Percentiles rank a stretch among this genome's conserved stretches.
phyloP scores from a whole-genome alignment of 2,113 vertebrate genomes.

The Dicerorhinus sumatrensis region DNA sequence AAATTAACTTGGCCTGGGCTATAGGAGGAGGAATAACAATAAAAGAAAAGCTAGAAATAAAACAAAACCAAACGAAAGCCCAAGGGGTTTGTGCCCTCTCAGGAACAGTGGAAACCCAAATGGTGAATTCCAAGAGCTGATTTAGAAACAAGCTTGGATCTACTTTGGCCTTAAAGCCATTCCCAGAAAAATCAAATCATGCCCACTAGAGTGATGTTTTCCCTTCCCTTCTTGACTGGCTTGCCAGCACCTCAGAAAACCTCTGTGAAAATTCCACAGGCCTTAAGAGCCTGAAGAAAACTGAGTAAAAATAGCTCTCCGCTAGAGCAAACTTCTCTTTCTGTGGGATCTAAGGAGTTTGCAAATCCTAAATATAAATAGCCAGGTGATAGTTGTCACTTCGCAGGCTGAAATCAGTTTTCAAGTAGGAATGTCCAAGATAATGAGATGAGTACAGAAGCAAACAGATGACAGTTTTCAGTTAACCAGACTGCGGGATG shows the following conservation, averaged over 20 bases:
- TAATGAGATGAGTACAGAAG: not conserved
- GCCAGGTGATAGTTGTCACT: not conserved
- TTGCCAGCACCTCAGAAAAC: constrained; percentile 23
- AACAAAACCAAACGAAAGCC: not conserved
- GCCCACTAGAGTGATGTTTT: not conserved
- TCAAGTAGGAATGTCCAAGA: not conserved
- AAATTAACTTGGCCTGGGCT: not conserved
- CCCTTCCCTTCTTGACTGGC: not conserved
- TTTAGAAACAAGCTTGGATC: not conserved
- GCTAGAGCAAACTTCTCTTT: not conserved
- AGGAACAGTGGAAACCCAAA: not conserved
- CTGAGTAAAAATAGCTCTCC: not conserved
- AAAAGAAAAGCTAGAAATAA: constrained; percentile 2
- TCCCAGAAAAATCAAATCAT: not conserved
- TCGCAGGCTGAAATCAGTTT: not conserved
- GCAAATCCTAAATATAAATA: not conserved
- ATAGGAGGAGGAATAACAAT: not conserved
- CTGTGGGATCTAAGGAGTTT: not conserved
- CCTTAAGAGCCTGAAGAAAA: constrained; percentile 26
- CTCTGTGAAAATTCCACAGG: constrained; percentile 3
- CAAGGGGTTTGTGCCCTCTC: not conserved
- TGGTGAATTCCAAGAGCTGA: constrained; percentile 37
- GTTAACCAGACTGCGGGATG: not conserved
- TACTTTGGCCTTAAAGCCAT: not conserved
- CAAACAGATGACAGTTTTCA: not conserved